Percentiles rank a stretch among this genome's conserved stretches.
These are phyloP conservation scores for Drosophila paramelanica DNA, from an alignment of 2,888 invertebrate species.

Conservation along the genomic window DNA sequence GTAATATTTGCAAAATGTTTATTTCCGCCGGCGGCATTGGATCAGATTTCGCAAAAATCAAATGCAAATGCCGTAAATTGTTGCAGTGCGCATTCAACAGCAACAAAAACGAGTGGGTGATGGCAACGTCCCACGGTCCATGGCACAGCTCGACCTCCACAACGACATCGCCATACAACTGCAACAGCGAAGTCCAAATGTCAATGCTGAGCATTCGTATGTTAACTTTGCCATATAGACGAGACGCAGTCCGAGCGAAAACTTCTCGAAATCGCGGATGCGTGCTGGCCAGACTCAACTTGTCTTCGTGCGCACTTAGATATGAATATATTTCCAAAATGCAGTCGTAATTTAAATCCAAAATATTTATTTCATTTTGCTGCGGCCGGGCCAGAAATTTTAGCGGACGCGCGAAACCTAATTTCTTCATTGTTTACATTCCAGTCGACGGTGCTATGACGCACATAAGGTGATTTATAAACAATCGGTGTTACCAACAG, in stretches of 20 bases:
- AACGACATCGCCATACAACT: slow-evolving; percentile 49
- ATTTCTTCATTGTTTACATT: slow-evolving; percentile 58
- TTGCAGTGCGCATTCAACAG: slow-evolving; percentile 44
- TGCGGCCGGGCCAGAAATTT: slow-evolving; percentile 47
- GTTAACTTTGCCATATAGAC: slow-evolving; percentile 50
- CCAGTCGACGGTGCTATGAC: not conserved
- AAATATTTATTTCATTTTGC: slow-evolving; percentile 20
- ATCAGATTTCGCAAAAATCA: slow-evolving; percentile 58
- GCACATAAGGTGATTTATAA: slow-evolving; percentile 10
- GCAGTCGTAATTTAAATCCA: slow-evolving; percentile 69
- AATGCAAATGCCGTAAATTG: slow-evolving; percentile 46
- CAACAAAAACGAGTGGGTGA: slow-evolving; percentile 51
- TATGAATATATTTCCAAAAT: slow-evolving; percentile 55
- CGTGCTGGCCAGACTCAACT: slow-evolving; percentile 52
- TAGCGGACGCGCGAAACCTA: slow-evolving; percentile 55
- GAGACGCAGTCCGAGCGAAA: slow-evolving; percentile 26
- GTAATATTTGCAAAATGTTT: slow-evolving; percentile 36
- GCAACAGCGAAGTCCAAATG: slow-evolving; percentile 60
- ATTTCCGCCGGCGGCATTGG: slow-evolving; percentile 17
- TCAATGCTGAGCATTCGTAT: slow-evolving; percentile 44
- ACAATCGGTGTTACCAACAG: slow-evolving; percentile 21
- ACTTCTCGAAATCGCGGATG: slow-evolving; percentile 51
- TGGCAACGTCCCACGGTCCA: slow-evolving; percentile 56
- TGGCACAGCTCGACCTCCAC: slow-evolving; percentile 54
- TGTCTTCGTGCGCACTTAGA: slow-evolving; percentile 49